Conservation (phyloP, 2,888 invertebrate genomes). For the Limnephilus lunatus region DNA sequence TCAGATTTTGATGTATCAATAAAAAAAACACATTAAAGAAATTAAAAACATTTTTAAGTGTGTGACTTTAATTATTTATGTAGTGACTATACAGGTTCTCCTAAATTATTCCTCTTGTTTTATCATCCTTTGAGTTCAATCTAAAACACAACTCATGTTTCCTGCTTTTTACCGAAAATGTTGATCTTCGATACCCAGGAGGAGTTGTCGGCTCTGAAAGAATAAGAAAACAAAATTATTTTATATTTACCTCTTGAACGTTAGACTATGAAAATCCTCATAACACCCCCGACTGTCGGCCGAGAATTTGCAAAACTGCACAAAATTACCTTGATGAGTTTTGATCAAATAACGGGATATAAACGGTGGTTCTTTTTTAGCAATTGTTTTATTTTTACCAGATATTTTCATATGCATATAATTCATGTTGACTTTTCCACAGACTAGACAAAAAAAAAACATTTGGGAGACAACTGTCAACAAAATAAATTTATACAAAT, state of each 20-base stretch:
- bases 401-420: too few relatives aligned
- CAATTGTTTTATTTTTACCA: too few relatives aligned
- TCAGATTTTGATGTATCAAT: not conserved
- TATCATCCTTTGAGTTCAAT: not conserved
- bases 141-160: conserved; percentile 72
- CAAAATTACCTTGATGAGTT: too few relatives aligned
- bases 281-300: too few relatives aligned
- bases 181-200: conserved; percentile 88
- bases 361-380: too few relatives aligned
- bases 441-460: too few relatives aligned
- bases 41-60: not conserved
- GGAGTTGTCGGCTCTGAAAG: conserved; percentile 69
- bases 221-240: not conserved
- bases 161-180: conserved; percentile 85
- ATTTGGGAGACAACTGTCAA: too few relatives aligned
- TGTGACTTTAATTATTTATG: conserved; percentile 9
- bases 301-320: too few relatives aligned
- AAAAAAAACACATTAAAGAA: not conserved
- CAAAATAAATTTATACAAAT: too few relatives aligned
- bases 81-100: not conserved
- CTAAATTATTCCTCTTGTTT: not conserved
- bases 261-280: too few relatives aligned
- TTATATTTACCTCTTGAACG: not conserved
- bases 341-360: too few relatives aligned
- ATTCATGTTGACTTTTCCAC: too few relatives aligned